phyloP scores from a whole-genome alignment of 2,113 vertebrate genomes.

The Alosa alosa region DNA sequence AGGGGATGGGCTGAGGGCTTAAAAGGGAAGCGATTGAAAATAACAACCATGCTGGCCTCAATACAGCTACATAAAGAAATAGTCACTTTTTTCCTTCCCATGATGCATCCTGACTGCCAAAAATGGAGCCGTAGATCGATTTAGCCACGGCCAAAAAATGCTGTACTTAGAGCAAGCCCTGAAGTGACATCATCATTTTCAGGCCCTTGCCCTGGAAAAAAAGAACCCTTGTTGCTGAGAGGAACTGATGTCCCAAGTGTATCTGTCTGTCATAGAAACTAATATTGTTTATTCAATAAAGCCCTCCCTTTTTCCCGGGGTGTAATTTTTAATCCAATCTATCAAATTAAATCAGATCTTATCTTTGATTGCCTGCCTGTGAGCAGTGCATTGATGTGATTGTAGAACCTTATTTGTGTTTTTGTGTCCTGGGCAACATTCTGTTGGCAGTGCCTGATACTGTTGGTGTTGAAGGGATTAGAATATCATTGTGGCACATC shows the following conservation, averaged over 20 bases:
- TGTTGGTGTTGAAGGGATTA: slow-evolving; percentile 4
- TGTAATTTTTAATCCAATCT: neutral
- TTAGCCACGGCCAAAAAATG: neutral
- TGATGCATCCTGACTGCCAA: neutral
- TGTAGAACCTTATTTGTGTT: neutral
- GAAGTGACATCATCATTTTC: neutral
- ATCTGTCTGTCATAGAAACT: neutral
- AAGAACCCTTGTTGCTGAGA: neutral
- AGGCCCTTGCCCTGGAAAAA: neutral
- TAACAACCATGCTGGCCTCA: neutral
- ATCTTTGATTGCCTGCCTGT: neutral
- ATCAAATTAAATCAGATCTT: neutral
- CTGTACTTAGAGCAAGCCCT: neutral
- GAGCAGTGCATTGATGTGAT: neutral
- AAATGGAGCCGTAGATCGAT: neutral
- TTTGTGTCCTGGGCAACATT: neutral
- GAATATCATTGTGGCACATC: slow-evolving; percentile 13
- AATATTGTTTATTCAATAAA: neutral
- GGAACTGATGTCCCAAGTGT: neutral
- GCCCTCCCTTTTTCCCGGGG: neutral
- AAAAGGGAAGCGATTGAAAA: slow-evolving; percentile 28
- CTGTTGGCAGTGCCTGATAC: neutral
- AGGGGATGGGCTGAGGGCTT: neutral
- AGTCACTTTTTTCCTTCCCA: neutral
- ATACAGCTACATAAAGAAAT: neutral